These are phyloP conservation scores for Crenichthys baileyi DNA, from an alignment of 2,797 vertebrate genomes.

Conservation along the genomic window DNA sequence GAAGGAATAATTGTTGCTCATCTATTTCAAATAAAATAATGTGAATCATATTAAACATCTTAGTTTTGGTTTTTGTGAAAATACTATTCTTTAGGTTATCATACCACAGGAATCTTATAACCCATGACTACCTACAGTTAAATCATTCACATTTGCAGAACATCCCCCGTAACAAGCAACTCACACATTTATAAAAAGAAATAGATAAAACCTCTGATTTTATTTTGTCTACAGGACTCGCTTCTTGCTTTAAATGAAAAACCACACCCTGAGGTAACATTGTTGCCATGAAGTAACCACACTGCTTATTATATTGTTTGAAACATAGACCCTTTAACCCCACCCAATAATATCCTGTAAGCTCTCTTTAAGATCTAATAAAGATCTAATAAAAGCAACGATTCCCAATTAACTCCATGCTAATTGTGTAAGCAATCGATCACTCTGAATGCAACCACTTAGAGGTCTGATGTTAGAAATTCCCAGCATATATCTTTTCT, in stretches of 20 bases:
- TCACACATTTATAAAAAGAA: not conserved
- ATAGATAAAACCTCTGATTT: not conserved
- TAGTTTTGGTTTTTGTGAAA: not conserved
- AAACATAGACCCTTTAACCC: not conserved
- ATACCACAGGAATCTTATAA: not conserved
- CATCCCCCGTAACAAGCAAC: not conserved
- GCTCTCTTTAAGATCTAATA: conserved; percentile 28
- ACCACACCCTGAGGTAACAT: not conserved
- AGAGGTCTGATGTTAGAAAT: not conserved
- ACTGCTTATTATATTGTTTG: not conserved
- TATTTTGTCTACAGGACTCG: not conserved
- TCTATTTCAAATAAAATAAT: not conserved
- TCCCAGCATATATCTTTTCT: not conserved
- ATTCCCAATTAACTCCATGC: conserved; percentile 9
- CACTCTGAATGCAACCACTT: not conserved
- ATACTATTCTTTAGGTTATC: not conserved
- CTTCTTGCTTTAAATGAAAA: not conserved
- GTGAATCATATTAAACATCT: not conserved
- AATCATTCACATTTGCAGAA: not conserved
- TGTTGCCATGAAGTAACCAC: not conserved
- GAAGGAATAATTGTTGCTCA: not conserved
- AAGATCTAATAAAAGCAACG: conserved; percentile 37
- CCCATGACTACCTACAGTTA: not conserved
- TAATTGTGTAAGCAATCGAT: conserved; percentile 1
- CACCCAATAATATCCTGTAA: conserved; percentile 30